A percentile compares a stretch with the other conserved stretches of the same genome.
These are phyloP conservation scores for Tuta absoluta DNA, from an alignment of 2,888 invertebrate species.

Conservation along the genomic window DNA sequence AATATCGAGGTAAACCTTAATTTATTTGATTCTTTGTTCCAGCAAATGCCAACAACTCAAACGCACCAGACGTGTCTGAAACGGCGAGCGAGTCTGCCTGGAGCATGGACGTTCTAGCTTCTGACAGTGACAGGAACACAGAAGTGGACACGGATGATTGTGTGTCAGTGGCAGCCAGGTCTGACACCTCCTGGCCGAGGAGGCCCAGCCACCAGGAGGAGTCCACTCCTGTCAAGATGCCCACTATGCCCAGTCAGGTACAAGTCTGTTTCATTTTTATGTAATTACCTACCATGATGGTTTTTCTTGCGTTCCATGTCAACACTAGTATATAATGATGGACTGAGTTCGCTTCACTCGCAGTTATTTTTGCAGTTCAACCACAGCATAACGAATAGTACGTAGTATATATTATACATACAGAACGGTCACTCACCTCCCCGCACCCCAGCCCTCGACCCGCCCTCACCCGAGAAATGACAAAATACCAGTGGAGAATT, in stretches of 20 bases:
- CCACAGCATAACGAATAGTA: no score
- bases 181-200: slow-evolving; percentile 87
- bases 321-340: no score
- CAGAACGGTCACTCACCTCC: no score
- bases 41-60: slow-evolving; percentile 59
- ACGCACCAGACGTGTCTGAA: slow-evolving; percentile 88
- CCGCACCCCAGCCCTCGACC: no score
- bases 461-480: no score
- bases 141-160: slow-evolving; percentile 87
- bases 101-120: slow-evolving; percentile 97
- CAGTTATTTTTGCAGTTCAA: no score
- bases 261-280: no score
- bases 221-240: slow-evolving; percentile 38
- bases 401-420: no score
- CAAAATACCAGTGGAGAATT: no score
- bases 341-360: background rate
- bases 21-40: slow-evolving; percentile 23
- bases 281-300: no score
- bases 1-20: no score
- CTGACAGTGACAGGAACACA: slow-evolving; percentile 94
- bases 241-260: background rate
- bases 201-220: slow-evolving; percentile 69
- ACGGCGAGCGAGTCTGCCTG: slow-evolving; percentile 97
- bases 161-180: slow-evolving; percentile 85
- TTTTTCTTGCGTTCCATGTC: no score